Evolutionary conservation across 1,140 invertebrate species (phyloP).

Genomic region (Drosophila paulistorum): DNA sequence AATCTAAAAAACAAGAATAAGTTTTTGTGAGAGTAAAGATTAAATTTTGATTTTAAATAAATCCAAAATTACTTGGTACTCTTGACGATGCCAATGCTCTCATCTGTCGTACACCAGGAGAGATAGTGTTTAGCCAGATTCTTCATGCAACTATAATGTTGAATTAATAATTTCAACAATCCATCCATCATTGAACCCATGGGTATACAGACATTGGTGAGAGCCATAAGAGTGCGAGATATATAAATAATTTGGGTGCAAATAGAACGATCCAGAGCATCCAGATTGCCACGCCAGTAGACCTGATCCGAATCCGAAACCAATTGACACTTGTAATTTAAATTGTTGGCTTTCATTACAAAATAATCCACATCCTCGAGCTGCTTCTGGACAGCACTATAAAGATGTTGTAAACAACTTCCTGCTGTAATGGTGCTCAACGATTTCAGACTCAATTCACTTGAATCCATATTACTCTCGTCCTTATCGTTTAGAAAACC

Average conservation of each 20-base stretch:
- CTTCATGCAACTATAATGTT: constrained; percentile 71
- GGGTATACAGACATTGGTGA: constrained; percentile 71
- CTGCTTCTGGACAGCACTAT: constrained; percentile 65
- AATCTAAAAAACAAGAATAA: constrained; percentile 82
- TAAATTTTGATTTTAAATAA: background rate
- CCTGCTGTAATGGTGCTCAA: constrained; percentile 56
- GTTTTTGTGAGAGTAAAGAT: background rate
- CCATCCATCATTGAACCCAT: constrained; percentile 69
- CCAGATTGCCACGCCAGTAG: constrained; percentile 62
- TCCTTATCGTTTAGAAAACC: constrained; percentile 53
- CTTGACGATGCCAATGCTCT: constrained; percentile 29
- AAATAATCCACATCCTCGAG: constrained; percentile 77
- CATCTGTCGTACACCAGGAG: constrained; percentile 35
- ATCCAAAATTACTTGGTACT: constrained; percentile 64
- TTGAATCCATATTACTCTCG: constrained; percentile 4
- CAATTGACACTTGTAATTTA: constrained; percentile 69
- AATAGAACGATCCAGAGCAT: constrained; percentile 67
- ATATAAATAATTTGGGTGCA: constrained; percentile 75
- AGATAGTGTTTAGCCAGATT: constrained; percentile 74
- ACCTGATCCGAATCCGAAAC: constrained; percentile 68
- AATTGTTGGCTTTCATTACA: constrained; percentile 72
- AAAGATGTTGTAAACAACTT: constrained; percentile 69
- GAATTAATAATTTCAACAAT: constrained; percentile 68
- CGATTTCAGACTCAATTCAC: constrained; percentile 49
- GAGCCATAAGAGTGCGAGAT: constrained; percentile 58